Conservation (phyloP, 1,140 invertebrate genomes). For the Bombus breviceps region DNA sequence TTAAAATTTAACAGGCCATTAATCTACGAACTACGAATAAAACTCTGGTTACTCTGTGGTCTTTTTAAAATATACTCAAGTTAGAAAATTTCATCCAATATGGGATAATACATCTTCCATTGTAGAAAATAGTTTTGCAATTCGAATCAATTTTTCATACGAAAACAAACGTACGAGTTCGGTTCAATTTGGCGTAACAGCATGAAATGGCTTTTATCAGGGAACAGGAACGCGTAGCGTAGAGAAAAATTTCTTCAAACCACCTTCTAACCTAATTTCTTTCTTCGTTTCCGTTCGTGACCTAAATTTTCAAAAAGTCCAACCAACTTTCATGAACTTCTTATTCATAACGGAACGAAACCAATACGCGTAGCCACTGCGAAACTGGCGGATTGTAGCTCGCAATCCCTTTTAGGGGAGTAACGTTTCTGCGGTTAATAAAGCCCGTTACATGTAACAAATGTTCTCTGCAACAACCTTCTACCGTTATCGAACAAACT, state of each 20-base stretch:
- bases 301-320: conserved; percentile 17
- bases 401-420: conserved; percentile 2
- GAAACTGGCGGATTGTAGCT: conserved; percentile 16
- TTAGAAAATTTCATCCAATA: background rate
- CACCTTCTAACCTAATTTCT: background rate
- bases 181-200: background rate
- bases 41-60: background rate
- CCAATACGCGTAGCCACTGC: background rate
- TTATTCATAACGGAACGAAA: conserved; percentile 25
- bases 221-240: background rate
- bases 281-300: conserved; percentile 19
- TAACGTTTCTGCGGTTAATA: conserved; percentile 29
- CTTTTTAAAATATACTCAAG: background rate
- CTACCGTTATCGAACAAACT: background rate
- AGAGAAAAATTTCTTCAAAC: conserved; percentile 16
- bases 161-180: background rate
- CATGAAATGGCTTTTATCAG: background rate
- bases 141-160: too few relatives aligned
- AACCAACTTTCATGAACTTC: conserved; percentile 7
- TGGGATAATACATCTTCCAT: background rate
- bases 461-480: background rate
- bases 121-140: background rate
- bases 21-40: background rate
- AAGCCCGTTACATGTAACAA: conserved; percentile 3
- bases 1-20: background rate